Base-by-base conservation (phyloP, 2,888 invertebrate species). In the Oligia latruncula region DNA sequence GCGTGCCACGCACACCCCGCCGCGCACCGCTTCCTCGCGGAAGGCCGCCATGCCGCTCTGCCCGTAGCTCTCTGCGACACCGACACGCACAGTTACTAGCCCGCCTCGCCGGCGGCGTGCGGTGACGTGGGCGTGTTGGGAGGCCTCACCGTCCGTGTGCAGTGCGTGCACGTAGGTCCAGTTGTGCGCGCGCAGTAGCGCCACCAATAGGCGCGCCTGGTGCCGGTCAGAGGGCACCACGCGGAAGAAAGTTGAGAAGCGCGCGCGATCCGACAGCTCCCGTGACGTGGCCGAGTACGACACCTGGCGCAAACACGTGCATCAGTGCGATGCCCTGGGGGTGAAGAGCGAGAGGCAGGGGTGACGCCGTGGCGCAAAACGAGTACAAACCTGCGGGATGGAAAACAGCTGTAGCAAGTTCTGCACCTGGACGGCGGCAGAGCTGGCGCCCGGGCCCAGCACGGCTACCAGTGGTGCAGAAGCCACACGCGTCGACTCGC, bases 161-260 rank as follows among this genome's bases (percentile, higher is more conserved):
- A 92, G 78, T 35, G 98, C 98, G 67, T 98, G 98, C 65, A 98
- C 98, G 93, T 98, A 98, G 15, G 98, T 98, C 98, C 98, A 98
- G 93, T 98, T 98, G 94, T 97, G 97, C 82, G 97, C 95, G 82
- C 96, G 95, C 70, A 98, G 97, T 82, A 98, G 95, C 91, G 98
- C 98, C 85, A 98, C 96, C 92, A 98, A 97, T 74, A 98, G 98
- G 91, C 98, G 97, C 29, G 98, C 98, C 95, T 98, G 98, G 94
- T 98, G 98, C 88, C 97, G 97, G 95, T 98, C 98, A 0, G 98
- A 98, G 20, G 98, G 98, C 66, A 98, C 98, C 49, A 98, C 98
- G 62, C 98, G 97, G 90, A 98, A 96, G 95, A 98, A 98, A 90
- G 98, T 98, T 0, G 98, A 97, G 95, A 98, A 98, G 85, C 98